Evolutionary conservation across 2,113 vertebrate genomes (phyloP).

Genomic region (Ploceus nigricollis): DNA sequence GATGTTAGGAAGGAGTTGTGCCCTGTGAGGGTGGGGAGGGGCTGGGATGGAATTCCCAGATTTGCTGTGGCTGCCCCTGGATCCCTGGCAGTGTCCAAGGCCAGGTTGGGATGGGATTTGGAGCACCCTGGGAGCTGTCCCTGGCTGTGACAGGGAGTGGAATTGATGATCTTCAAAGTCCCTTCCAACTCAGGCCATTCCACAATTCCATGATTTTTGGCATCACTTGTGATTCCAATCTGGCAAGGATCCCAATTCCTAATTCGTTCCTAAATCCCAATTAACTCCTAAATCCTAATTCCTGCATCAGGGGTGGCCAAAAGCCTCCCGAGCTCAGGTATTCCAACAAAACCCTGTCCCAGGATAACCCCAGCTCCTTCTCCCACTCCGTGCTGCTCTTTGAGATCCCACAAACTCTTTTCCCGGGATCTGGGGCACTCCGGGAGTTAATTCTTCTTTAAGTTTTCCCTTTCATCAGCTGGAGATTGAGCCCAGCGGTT

Average conservation of each 20-base stretch:
- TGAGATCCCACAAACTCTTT: background rate
- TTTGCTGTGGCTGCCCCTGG: background rate
- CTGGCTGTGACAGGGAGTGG: accelerated
- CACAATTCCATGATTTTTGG: background rate
- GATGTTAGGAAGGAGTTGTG: background rate
- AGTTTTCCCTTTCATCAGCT: background rate
- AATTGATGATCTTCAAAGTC: background rate
- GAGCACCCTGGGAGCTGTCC: background rate
- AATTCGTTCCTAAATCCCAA: background rate
- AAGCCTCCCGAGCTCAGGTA: background rate
- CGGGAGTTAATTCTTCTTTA: background rate
- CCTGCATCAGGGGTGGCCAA: background rate
- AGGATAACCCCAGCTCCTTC: background rate
- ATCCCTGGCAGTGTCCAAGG: background rate
- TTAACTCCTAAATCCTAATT: background rate
- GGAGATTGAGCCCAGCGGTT: accelerated
- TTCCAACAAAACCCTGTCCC: background rate
- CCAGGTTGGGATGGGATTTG: background rate
- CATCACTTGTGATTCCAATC: background rate
- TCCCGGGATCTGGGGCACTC: background rate
- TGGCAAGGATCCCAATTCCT: background rate
- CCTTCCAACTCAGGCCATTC: background rate
- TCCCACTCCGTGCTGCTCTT: background rate
- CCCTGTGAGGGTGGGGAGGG: background rate
- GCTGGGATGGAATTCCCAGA: background rate